A percentile compares a stretch with the other conserved stretches of the same genome.
phyloP scores from a whole-genome alignment of 2,113 vertebrate species.

The Antechinus flavipes region DNA sequence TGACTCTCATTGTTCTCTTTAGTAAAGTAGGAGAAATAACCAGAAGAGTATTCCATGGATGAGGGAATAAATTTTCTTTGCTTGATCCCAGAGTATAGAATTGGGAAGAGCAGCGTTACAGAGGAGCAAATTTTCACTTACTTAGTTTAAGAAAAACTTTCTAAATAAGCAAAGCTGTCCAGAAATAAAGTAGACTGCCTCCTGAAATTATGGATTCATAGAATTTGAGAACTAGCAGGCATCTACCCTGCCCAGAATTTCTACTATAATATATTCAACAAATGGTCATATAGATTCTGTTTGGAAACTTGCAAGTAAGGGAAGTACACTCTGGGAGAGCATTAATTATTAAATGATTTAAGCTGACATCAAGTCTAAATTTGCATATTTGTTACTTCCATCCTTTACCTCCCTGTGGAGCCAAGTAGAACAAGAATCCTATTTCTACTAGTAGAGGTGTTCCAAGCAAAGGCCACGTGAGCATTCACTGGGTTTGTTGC shows the following conservation, averaged over 20 bases:
- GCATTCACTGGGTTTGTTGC: neutral
- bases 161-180: neutral
- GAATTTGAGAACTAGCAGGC: neutral
- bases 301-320: neutral
- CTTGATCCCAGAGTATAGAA: neutral
- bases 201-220: neutral
- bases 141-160: neutral
- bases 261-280: neutral
- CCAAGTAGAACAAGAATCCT: neutral
- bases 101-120: neutral
- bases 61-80: neutral
- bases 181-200: neutral
- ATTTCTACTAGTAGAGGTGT: neutral
- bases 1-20: neutral
- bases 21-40: neutral
- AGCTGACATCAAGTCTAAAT: neutral
- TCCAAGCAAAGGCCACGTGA: neutral
- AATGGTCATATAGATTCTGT: neutral
- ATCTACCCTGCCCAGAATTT: neutral
- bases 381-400: neutral
- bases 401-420: neutral
- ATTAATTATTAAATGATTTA: neutral
- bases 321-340: neutral
- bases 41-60: neutral
- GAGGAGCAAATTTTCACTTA: neutral